Conservation (phyloP, 2,113 vertebrate species). For the Capra hircus region DNA sequence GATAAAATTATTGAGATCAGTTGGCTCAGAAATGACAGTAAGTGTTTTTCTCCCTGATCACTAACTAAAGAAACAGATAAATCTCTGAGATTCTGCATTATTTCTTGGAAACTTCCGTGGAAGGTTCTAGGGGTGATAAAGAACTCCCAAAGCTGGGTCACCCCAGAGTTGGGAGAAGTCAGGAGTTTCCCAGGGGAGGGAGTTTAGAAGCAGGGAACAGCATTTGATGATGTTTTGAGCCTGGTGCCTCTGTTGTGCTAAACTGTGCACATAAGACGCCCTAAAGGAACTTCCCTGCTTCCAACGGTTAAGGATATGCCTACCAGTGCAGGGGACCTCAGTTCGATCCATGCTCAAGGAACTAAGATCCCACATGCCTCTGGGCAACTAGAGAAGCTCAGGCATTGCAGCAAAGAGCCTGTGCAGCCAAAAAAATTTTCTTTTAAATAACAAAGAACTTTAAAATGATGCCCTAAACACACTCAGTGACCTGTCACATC, state of each 20-base stretch:
- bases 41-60: not conserved
- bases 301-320: not conserved
- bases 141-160: rapidly evolving
- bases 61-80: rapidly evolving
- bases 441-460: not conserved
- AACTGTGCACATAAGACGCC: no score
- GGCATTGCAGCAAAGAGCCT: rapidly evolving
- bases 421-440: not conserved
- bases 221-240: rapidly evolving
- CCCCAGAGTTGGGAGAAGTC: no score
- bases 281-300: not conserved
- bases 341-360: not conserved
- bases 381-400: not conserved
- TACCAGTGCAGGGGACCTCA: not conserved
- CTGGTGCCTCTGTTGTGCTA: no score
- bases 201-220: not conserved
- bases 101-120: not conserved
- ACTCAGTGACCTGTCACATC: not conserved
- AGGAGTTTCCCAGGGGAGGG: no score
- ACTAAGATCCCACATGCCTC: not conserved
- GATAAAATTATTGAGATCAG: not conserved
- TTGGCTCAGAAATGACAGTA: not conserved
- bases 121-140: not conserved
- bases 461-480: not conserved
- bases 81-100: rapidly evolving